phyloP scores from a whole-genome alignment of 1,140 invertebrate genomes.

The Achroia grisella region DNA sequence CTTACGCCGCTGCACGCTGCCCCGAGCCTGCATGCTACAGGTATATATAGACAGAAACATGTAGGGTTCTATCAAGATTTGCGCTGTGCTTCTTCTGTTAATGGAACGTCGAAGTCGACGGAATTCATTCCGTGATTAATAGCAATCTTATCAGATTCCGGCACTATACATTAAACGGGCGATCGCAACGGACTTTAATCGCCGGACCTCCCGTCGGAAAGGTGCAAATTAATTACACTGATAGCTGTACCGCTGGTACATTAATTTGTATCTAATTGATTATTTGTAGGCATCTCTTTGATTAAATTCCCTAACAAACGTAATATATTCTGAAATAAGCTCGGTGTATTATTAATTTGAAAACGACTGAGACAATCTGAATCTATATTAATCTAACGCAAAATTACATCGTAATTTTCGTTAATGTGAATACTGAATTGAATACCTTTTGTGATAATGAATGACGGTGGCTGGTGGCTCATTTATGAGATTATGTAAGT shows the following conservation, averaged over 20 bases:
- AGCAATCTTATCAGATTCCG: slow-evolving; percentile 45
- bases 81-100: slow-evolving; percentile 6
- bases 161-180: slow-evolving; percentile 32
- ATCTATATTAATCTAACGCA: background rate
- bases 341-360: background rate
- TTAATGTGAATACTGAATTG: too few species aligned
- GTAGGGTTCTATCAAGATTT: too few species aligned
- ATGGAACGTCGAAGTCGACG: slow-evolving; percentile 18
- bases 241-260: slow-evolving; percentile 30
- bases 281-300: slow-evolving; percentile 25
- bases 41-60: too few species aligned
- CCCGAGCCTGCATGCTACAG: too few species aligned
- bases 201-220: slow-evolving; percentile 25
- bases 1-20: too few species aligned
- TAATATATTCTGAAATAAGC: slow-evolving; percentile 1
- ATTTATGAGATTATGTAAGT: too few species aligned
- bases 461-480: too few species aligned
- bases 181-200: slow-evolving; percentile 28
- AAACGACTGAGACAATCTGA: background rate
- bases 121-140: slow-evolving; percentile 39
- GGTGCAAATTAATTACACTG: slow-evolving; percentile 52
- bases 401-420: too few species aligned
- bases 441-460: too few species aligned
- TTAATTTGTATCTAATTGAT: slow-evolving; percentile 37
- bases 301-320: slow-evolving; percentile 12